phyloP scores from a whole-genome alignment of 2,113 vertebrate genomes.

The Globicephala melas region DNA sequence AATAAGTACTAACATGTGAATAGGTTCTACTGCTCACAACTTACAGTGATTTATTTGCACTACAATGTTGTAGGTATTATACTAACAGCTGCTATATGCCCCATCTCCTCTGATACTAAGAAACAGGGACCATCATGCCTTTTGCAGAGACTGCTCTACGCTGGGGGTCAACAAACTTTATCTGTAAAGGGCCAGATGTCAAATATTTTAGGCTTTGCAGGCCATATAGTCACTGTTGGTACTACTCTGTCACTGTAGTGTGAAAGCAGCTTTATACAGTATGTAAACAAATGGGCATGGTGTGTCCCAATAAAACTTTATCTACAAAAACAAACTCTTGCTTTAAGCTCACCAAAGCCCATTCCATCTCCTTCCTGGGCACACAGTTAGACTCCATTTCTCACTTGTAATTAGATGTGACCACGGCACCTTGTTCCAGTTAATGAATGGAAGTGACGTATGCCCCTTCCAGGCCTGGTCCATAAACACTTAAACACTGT shows the following conservation, averaged over 20 bases:
- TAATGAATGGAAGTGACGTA: not conserved
- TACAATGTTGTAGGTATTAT: fast-evolving
- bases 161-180: not conserved
- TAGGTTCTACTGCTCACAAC: not conserved
- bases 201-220: not conserved
- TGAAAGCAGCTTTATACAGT: not conserved
- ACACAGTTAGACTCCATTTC: not conserved
- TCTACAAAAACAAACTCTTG: not conserved
- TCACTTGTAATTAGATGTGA: no score
- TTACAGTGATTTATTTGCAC: fast-evolving
- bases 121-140: not conserved
- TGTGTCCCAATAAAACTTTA: not conserved
- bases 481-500: not conserved
- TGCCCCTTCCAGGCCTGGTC: not conserved
- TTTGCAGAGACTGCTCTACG: not conserved
- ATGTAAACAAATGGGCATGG: not conserved
- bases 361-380: not conserved
- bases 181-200: not conserved
- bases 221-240: not conserved
- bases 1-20: not conserved
- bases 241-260: not conserved
- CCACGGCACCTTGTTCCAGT: not conserved
- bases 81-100: not conserved
- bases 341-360: not conserved
- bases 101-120: not conserved